A percentile compares a stretch with the other conserved stretches of the same genome.
Conservation (phyloP, 2,113 vertebrate genomes). For the Telmatochromis sp. region DNA sequence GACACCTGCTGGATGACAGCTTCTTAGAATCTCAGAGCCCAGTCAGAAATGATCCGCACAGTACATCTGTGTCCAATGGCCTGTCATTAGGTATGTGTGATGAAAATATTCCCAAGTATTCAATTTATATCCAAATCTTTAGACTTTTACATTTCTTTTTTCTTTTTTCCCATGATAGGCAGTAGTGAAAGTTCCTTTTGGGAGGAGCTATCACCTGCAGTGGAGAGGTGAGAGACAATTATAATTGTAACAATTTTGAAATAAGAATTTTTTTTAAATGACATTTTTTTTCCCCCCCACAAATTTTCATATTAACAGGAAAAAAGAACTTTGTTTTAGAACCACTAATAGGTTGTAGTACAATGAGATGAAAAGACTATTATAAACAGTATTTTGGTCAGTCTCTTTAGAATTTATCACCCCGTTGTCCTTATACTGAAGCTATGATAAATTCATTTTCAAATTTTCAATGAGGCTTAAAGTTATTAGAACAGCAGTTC, state of each 20-base stretch:
- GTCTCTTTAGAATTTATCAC: background rate
- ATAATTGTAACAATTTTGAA: background rate
- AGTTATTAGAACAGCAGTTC: background rate
- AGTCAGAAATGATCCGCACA: constrained; percentile 60
- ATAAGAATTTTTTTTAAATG: background rate
- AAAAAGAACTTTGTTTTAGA: background rate
- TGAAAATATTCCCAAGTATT: background rate
- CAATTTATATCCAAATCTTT: background rate
- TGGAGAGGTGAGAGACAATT: constrained; percentile 81
- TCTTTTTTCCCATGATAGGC: constrained; percentile 65
- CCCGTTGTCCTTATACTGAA: background rate
- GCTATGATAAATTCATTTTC: background rate
- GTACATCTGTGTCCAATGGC: constrained; percentile 77
- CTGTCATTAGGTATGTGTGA: constrained; percentile 76
- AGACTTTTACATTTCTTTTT: background rate
- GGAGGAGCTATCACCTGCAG: constrained; percentile 84
- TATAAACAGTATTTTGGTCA: background rate
- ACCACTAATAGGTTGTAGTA: background rate
- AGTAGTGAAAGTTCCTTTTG: constrained; percentile 96
- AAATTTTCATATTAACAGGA: background rate
- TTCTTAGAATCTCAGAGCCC: constrained; percentile 91
- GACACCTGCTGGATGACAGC: constrained; percentile 95
- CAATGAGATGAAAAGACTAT: background rate
- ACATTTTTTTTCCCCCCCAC: fast-evolving
- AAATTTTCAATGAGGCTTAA: background rate